Percentiles rank a stretch among this genome's conserved stretches.
Conservation (phyloP, 2,113 vertebrate species). For the Chloropsis hardwickii region DNA sequence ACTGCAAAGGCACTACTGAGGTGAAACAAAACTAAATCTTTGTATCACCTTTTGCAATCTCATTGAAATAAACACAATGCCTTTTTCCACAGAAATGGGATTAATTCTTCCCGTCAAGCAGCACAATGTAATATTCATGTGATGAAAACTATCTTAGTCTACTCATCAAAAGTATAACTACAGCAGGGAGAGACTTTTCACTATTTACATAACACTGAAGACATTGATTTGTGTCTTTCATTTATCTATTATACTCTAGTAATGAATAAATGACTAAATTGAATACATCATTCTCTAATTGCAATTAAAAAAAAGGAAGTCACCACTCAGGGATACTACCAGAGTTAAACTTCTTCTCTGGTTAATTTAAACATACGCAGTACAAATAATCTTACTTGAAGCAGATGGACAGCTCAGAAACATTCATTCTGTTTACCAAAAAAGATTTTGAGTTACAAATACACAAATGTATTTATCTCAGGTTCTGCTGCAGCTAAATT, state of each 20-base stretch:
- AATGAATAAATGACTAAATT: slow-evolving; percentile 1
- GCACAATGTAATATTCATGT: neutral
- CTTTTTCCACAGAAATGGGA: neutral
- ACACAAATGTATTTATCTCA: neutral
- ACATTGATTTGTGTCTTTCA: neutral
- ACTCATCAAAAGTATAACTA: neutral
- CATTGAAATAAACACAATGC: neutral
- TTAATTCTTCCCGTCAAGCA: neutral
- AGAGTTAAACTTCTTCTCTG: neutral
- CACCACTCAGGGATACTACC: neutral
- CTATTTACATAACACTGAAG: neutral
- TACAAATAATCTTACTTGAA: neutral
- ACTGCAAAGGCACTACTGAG: neutral
- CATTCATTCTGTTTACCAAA: neutral
- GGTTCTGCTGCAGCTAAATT: neutral
- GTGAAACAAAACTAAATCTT: neutral
- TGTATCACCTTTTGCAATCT: neutral
- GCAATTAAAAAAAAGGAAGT: neutral
- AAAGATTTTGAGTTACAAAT: neutral
- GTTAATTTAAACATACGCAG: neutral
- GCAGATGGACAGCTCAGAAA: neutral
- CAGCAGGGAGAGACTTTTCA: neutral
- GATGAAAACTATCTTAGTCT: neutral
- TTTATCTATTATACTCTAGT: neutral
- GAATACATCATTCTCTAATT: neutral